These are phyloP conservation scores for Mormyrus iriodes DNA, from an alignment of 2,113 vertebrate species.

Conservation along the genomic window DNA sequence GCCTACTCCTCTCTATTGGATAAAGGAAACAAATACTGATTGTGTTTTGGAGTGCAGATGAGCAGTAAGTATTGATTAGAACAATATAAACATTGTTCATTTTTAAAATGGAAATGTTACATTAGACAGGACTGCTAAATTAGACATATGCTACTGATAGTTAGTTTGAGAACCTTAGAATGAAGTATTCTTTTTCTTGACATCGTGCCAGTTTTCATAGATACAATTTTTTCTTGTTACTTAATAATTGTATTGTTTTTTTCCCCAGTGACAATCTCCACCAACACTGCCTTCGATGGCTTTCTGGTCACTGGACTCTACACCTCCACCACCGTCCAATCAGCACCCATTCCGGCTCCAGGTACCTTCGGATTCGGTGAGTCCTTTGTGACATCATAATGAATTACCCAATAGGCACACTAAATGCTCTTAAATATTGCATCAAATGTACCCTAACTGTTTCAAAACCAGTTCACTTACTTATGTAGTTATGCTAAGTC, in stretches of 20 bases:
- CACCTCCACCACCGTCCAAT: conserved; percentile 88
- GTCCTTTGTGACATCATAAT: conserved; percentile 39
- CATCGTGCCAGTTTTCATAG: neutral
- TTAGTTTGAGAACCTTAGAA: neutral
- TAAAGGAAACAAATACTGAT: neutral
- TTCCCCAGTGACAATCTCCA: conserved; percentile 83
- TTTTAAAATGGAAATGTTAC: neutral
- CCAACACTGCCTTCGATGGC: conserved; percentile 91
- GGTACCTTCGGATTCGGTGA: conserved; percentile 92
- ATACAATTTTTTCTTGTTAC: neutral
- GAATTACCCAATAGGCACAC: neutral
- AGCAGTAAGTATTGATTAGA: neutral
- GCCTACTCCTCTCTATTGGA: too few species aligned
- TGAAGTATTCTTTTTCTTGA: neutral
- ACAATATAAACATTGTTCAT: neutral
- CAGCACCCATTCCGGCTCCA: conserved; percentile 80
- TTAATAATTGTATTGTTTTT: neutral
- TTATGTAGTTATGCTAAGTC: neutral
- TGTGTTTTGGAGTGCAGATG: neutral
- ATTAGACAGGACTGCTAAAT: too few species aligned
- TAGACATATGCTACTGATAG: too few species aligned
- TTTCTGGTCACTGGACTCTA: conserved; percentile 93
- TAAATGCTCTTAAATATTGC: neutral
- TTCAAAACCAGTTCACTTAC: neutral
- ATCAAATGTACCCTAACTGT: neutral